phyloP scores from a whole-genome alignment of 1,140 invertebrate genomes.

The Lordiphosa mommai region DNA sequence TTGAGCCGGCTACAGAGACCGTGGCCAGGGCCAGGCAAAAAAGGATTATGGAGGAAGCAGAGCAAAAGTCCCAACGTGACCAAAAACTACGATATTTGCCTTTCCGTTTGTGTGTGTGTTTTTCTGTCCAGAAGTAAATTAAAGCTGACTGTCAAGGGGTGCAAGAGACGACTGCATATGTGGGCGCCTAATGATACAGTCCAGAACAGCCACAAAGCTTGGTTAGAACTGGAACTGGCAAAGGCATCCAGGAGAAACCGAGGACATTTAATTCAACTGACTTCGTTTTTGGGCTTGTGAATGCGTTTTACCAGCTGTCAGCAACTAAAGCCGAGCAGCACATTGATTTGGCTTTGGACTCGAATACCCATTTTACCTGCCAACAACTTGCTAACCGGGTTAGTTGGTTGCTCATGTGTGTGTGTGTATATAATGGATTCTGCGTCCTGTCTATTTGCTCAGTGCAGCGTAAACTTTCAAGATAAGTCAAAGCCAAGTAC shows the following conservation, averaged over 20 bases:
- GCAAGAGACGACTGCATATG: conserved; percentile 19
- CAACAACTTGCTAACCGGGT: conserved; percentile 46
- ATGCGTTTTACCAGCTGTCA: conserved; percentile 33
- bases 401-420: conserved; percentile 44
- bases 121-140: conserved; percentile 35
- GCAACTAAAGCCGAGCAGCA: conserved; percentile 28
- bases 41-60: conserved; percentile 56
- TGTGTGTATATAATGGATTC: not conserved
- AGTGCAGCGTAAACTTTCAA: conserved; percentile 60
- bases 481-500: conserved; percentile 69
- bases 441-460: conserved; percentile 45
- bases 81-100: conserved; percentile 28
- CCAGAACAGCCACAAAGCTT: conserved; percentile 13
- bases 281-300: conserved; percentile 19
- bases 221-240: conserved; percentile 5
- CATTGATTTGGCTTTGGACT: conserved; percentile 41
- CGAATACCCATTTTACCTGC: conserved; percentile 12
- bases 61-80: conserved; percentile 27
- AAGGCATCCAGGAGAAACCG: conserved; percentile 28
- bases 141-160: conserved; percentile 27
- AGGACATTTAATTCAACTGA: conserved; percentile 43
- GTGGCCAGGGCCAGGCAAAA: conserved; percentile 27
- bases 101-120: conserved; percentile 27
- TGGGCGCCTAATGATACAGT: conserved; percentile 45
- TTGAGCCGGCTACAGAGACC: conserved; percentile 37